Base-by-base conservation (phyloP, 2,888 invertebrate genomes). In the Agrochola litura region DNA sequence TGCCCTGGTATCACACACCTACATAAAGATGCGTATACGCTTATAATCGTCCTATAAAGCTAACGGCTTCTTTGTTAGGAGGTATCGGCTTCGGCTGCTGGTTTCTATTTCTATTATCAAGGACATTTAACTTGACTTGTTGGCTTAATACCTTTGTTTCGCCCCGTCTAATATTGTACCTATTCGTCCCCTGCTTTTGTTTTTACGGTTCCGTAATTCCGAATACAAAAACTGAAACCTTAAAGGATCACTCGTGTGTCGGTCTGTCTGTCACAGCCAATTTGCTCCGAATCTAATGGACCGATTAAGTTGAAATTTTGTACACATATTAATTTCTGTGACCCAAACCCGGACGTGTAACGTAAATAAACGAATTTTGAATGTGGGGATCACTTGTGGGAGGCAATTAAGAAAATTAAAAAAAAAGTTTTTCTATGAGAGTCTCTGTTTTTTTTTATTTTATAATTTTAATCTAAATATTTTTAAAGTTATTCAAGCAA, bases 71-170 rank as follows among this genome's bases (percentile, higher is more conserved):
- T 87, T 89, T 87, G 89, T 89, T 86, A 85, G 43, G 41, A 75
- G 65, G 63, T 81, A 81, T 79, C 81, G 75, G 49, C 86, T 87
- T 83, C 88, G 84, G 84, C 46, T 64, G 46, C 49, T 76, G 85
- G 85, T 86, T 74, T 65, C 74, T 90, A n/a, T 78, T 81, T 74
- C 89, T 90, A 91, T 90, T 90, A 92, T 88, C 90, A 88, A 91
- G 92, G 90, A 90, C 89, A 88, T 89, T 91, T 89, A 86, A 87
- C 87, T 86, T 79, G 84, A 89, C 86, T 91, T 89, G 90, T 88
- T 85, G 80, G 85, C 86, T 86, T 81, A 81, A 83, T 88, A 80
- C 86, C 84, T 82, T 58, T 30, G 12, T n/a, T 46, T 71, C 68
- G 85, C 82, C 82, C 85, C 85, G 82, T 85, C 89, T 87, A 90